These are phyloP conservation scores for Orussus abietinus DNA, from an alignment of 1,140 invertebrate genomes.

Conservation along the genomic window DNA sequence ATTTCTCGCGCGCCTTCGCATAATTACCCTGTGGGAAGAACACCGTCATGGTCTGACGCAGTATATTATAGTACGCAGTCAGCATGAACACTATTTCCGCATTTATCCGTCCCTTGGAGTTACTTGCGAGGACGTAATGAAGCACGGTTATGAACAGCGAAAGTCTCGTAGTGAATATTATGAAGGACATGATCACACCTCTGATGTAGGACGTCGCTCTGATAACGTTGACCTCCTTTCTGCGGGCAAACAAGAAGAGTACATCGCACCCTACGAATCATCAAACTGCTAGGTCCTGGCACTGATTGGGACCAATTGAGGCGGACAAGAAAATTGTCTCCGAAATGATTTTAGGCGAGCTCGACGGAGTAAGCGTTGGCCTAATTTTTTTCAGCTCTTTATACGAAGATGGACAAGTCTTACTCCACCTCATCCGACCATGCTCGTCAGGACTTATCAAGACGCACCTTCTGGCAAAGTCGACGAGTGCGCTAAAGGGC, in stretches of 20 bases:
- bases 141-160: slow-evolving; percentile 76
- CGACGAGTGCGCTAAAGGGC: slow-evolving; percentile 70
- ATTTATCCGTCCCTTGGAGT: slow-evolving; percentile 60
- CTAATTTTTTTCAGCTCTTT: too few species aligned
- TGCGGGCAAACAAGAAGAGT: slow-evolving; percentile 29
- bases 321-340: too few species aligned
- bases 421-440: too few species aligned
- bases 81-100: slow-evolving; percentile 75
- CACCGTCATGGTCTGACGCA: slow-evolving; percentile 69
- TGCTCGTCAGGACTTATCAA: too few species aligned
- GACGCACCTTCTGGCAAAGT: slow-evolving; percentile 53
- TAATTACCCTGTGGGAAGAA: slow-evolving; percentile 69
- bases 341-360: too few species aligned
- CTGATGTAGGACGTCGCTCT: slow-evolving; percentile 64
- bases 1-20: too few species aligned
- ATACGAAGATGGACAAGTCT: too few species aligned
- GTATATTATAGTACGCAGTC: slow-evolving; percentile 68
- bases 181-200: slow-evolving; percentile 65
- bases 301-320: too few species aligned
- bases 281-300: too few species aligned
- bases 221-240: slow-evolving; percentile 67
- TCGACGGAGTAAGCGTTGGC: too few species aligned
- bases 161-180: slow-evolving; percentile 70
- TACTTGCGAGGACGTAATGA: slow-evolving; percentile 69
- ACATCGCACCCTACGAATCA: too few species aligned